These are phyloP conservation scores for Nematopogon swammerdamellus DNA, from an alignment of 2,888 invertebrate genomes.

Conservation along the genomic window DNA sequence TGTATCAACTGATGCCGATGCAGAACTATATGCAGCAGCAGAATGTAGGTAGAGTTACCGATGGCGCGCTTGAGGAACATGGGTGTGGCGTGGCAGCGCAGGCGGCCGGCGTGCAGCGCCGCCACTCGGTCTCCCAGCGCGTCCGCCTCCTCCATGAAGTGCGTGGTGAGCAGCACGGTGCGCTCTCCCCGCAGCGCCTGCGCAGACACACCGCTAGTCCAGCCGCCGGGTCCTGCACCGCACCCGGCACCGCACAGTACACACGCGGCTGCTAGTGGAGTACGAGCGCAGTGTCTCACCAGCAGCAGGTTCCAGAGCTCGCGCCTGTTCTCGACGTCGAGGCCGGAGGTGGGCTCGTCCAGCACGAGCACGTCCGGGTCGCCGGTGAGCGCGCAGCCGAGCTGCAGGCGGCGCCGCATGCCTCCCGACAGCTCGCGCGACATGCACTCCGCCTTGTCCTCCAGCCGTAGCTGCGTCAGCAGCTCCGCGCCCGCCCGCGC, in stretches of 20 bases:
- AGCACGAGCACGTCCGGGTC: constrained; percentile 63
- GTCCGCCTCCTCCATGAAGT: constrained; percentile 98
- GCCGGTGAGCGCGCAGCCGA: constrained; percentile 83
- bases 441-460: constrained; percentile 57
- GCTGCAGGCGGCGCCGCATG: constrained; percentile 80
- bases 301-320: constrained; percentile 78
- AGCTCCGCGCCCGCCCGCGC: constrained; percentile 13
- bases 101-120: constrained; percentile 80
- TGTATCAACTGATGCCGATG: no score
- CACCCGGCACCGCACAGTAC: no score
- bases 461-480: constrained; percentile 17
- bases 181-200: no score
- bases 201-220: no score
- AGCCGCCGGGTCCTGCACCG: no score
- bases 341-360: constrained; percentile 84
- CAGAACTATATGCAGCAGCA: no score
- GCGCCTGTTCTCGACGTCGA: constrained; percentile 80
- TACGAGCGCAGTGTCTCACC: constrained; percentile 22
- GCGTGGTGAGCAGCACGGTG: no score
- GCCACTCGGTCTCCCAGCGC: constrained; percentile 87
- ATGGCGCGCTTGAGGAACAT: constrained; percentile 71
- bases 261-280: no score
- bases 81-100: constrained; percentile 80
- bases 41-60: no score
- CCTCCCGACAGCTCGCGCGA: constrained; percentile 77